These are phyloP conservation scores for Epistrophe eligans DNA, from an alignment of 2,888 invertebrate genomes.

Conservation along the genomic window DNA sequence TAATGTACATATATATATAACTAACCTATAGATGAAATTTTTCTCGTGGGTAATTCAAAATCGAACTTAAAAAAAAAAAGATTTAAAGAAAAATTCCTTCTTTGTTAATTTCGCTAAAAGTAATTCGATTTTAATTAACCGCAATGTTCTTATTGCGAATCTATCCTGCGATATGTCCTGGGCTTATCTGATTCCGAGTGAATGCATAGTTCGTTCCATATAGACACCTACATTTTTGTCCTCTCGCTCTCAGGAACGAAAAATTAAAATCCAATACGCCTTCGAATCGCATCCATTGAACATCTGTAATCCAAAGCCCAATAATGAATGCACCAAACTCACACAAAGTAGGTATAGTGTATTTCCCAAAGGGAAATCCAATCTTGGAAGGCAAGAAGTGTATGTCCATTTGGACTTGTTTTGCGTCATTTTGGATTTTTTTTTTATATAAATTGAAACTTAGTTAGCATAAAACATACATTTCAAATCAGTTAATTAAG, in stretches of 20 bases:
- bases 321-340: background rate
- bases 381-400: constrained; percentile 52
- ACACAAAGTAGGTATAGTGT: background rate
- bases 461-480: constrained; percentile 76
- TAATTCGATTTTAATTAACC: constrained; percentile 73
- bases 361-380: constrained; percentile 45
- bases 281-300: constrained; percentile 19
- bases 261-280: constrained; percentile 59
- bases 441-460: constrained; percentile 68
- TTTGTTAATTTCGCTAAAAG: background rate
- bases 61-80: background rate
- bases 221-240: constrained; percentile 12
- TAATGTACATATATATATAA: no score
- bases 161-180: constrained; percentile 41
- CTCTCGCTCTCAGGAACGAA: constrained; percentile 12
- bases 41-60: background rate
- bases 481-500: constrained; percentile 76
- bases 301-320: constrained; percentile 49
- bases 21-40: background rate
- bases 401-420: constrained; percentile 50
- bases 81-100: background rate
- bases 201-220: constrained; percentile 2
- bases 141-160: constrained; percentile 62
- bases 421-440: constrained; percentile 17
- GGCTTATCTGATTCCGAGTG: constrained; percentile 51